phyloP scores from a whole-genome alignment of 2,888 invertebrate genomes.

The Arctia plantaginis region DNA sequence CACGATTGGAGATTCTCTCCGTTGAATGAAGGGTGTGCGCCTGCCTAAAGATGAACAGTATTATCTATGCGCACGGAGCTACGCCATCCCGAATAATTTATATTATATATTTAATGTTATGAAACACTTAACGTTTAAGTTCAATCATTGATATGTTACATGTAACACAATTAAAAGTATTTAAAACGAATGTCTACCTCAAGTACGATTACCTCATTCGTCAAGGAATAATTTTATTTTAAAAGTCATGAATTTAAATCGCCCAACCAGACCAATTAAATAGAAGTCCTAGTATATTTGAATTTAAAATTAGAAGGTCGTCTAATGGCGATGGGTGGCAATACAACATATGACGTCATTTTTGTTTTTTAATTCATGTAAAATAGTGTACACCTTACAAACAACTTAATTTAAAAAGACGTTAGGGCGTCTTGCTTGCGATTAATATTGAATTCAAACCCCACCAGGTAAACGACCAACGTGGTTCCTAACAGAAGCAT shows the following conservation, averaged over 20 bases:
- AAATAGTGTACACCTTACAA: neutral
- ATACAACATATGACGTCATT: constrained; percentile 3
- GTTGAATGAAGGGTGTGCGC: too few relatives aligned
- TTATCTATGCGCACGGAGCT: neutral
- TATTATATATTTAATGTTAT: neutral
- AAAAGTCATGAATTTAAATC: constrained; percentile 15
- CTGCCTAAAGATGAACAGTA: too few relatives aligned
- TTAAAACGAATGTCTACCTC: neutral
- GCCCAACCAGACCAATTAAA: constrained; percentile 16
- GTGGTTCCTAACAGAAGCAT: neutral
- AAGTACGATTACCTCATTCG: neutral
- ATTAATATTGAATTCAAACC: too few relatives aligned
- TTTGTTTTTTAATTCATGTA: neutral
- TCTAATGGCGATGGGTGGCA: neutral
- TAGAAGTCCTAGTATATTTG: constrained; percentile 12
- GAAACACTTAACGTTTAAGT: neutral
- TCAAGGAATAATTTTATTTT: constrained; percentile 6
- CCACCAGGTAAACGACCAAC: too few relatives aligned
- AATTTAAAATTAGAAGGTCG: constrained; percentile 19
- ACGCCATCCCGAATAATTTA: neutral
- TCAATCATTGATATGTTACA: neutral
- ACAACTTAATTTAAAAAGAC: neutral
- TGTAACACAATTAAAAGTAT: neutral
- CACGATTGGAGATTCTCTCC: too few relatives aligned
- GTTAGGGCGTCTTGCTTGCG: too few relatives aligned